Percentiles rank a stretch among this genome's conserved stretches.
phyloP scores from a whole-genome alignment of 2,888 invertebrate species.

The Graphium colonna region DNA sequence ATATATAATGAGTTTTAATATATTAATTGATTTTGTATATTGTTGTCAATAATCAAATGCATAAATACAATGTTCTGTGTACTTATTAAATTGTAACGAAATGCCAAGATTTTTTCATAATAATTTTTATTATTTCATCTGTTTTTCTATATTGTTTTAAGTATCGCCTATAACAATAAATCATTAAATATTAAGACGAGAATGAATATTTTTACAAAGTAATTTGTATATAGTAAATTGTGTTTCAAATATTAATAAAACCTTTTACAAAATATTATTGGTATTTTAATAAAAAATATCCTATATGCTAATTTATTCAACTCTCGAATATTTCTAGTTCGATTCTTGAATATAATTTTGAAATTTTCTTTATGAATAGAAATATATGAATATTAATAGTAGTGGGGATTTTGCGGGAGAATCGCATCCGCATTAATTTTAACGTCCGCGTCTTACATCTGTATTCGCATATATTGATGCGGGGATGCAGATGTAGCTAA shows the following conservation, averaged over 20 bases:
- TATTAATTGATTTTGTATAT: conserved; percentile 49
- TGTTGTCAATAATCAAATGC: conserved; percentile 42
- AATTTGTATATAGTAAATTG: conserved; percentile 78
- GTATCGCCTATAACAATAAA: conserved; percentile 73
- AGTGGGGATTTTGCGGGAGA: too few species aligned
- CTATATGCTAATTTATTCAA: too few species aligned
- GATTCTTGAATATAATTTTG: too few species aligned
- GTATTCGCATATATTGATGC: too few species aligned
- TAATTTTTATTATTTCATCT: conserved; percentile 55
- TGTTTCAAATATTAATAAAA: conserved; percentile 78
- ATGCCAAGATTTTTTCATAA: conserved; percentile 58
- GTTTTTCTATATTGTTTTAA: conserved; percentile 66
- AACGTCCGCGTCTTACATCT: too few species aligned
- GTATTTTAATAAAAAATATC: conserved; percentile 15
- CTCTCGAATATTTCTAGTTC: too few species aligned
- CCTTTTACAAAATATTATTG: conserved; percentile 62
- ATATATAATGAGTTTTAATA: conserved; percentile 35
- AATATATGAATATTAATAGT: too few species aligned
- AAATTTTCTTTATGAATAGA: too few species aligned
- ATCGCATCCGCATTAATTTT: too few species aligned
- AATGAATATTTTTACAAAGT: conserved; percentile 79
- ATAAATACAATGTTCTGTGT: conserved; percentile 59
- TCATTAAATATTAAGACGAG: conserved; percentile 76
- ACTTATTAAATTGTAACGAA: conserved; percentile 71
- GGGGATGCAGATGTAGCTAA: too few species aligned